Conservation (phyloP, 1,140 invertebrate genomes). For the Hylyphantes graminicola region DNA sequence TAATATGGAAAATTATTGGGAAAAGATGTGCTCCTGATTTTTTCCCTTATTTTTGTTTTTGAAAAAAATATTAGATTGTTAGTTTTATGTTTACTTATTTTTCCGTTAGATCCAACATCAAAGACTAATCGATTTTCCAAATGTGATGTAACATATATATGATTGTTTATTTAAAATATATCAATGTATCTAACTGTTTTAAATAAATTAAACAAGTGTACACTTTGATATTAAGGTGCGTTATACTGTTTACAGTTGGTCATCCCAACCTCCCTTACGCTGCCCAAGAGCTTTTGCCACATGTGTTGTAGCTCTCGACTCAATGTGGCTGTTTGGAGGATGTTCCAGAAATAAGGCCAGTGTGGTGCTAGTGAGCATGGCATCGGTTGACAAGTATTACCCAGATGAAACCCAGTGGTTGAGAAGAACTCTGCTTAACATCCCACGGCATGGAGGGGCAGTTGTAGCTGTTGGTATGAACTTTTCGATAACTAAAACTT, state of each 20-base stretch:
- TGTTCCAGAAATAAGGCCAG: conserved; percentile 5
- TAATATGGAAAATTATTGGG: no score
- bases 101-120: no score
- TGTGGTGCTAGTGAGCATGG: conserved; percentile 40
- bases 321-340: conserved; percentile 37
- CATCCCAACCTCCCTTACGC: conserved; percentile 43
- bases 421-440: conserved; percentile 27
- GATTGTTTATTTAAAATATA: no score
- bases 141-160: no score
- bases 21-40: no score
- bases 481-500: not conserved
- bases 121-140: no score
- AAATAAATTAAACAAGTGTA: no score
- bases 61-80: no score
- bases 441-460: conserved; percentile 36
- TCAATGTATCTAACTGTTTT: no score
- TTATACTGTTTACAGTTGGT: conserved; percentile 23
- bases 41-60: no score
- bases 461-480: conserved; percentile 44
- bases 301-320: conserved; percentile 11
- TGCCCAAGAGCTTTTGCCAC: conserved; percentile 34
- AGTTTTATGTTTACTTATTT: no score
- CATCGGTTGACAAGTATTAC: conserved; percentile 44
- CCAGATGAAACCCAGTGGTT: conserved; percentile 31
- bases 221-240: not conserved